Base-by-base conservation (phyloP, 2,888 invertebrate genomes). In the Trypoxylon attenuatum region DNA sequence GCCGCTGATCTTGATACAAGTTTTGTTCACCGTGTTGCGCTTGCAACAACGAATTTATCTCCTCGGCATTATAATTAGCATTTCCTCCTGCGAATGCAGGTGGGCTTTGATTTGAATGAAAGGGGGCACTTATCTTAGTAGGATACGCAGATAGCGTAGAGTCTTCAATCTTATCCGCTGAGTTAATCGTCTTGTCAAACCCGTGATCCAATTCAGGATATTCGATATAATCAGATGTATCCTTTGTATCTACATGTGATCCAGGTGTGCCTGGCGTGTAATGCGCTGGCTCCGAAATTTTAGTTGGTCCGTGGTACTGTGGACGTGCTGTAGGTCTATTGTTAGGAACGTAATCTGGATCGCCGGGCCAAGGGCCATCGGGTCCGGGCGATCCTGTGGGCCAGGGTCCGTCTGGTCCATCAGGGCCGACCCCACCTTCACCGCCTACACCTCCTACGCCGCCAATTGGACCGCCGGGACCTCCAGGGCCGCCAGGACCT, bases 291-390 rank as follows among this genome's bases (percentile, higher is more conserved):
- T 54, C 29, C 6, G 62, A 53, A 47, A 61, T 5, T 46, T 69
- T 77, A 8, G 65, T 52, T 1, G 69, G 61, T 4, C 41, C 54
- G 27, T 53, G 55, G n/a, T 67, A 21, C 1, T 33, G 54, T 6
- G 61, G 33, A 18, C 19, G 27, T 0, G 52, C 39, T 8, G 65
- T 59, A 27, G 59, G 27, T 25, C 49, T 51, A 18, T n/a, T 10
- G 13, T 56, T 68, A 2, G 80, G 63, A n/a, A 79, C 65, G 25
- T 84, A 79, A 6, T 82, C 84, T 15, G 87, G 87, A 57, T 85
- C 83, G 2, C 87, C 87, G 10, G 85, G 85, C 77, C 86, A 82
- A 23, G 87, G 83, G 1, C 81, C 81, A 45, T 84, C 77, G 1
- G 84, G 85, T 5, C 84, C 84, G 0, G 84, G 82, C 2, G 82